Conservation (phyloP, 2,797 vertebrate genomes). For the Pseudotriccus pelzelni region DNA sequence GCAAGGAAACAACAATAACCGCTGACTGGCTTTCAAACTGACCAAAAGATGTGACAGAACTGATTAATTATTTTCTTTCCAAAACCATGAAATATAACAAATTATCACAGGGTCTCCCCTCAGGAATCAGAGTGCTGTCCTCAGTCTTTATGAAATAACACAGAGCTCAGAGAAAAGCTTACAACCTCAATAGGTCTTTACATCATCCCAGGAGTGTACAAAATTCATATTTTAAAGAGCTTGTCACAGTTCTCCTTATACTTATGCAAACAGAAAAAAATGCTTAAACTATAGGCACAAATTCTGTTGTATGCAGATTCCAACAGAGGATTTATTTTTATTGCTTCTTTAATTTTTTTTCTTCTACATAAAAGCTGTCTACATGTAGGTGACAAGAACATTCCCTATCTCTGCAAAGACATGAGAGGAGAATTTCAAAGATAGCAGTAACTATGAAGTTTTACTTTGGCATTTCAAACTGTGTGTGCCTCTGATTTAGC, state of each 20-base stretch:
- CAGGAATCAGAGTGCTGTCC: not conserved
- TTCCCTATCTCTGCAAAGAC: not conserved
- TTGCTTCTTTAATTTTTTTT: not conserved
- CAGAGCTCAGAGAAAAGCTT: not conserved
- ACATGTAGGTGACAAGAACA: not conserved
- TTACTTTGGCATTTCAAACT: conserved; percentile 6
- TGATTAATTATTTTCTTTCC: not conserved
- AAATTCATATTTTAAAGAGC: not conserved
- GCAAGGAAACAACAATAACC: not conserved
- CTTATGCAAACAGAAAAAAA: not conserved
- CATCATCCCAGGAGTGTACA: not conserved
- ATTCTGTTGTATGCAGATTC: not conserved
- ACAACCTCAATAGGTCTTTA: not conserved
- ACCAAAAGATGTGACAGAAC: not conserved
- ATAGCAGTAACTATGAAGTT: not conserved
- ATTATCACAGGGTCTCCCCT: not conserved
- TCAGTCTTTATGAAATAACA: not conserved
- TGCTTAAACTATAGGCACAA: not conserved
- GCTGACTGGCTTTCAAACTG: not conserved
- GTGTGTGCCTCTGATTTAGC: not conserved
- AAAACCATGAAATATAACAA: not conserved
- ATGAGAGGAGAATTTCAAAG: not conserved
- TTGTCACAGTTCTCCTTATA: not conserved
- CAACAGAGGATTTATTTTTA: conserved; percentile 1
- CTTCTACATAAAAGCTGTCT: not conserved